Conservation (phyloP, 2,797 vertebrate species). For the Toxotes lorentzi region DNA sequence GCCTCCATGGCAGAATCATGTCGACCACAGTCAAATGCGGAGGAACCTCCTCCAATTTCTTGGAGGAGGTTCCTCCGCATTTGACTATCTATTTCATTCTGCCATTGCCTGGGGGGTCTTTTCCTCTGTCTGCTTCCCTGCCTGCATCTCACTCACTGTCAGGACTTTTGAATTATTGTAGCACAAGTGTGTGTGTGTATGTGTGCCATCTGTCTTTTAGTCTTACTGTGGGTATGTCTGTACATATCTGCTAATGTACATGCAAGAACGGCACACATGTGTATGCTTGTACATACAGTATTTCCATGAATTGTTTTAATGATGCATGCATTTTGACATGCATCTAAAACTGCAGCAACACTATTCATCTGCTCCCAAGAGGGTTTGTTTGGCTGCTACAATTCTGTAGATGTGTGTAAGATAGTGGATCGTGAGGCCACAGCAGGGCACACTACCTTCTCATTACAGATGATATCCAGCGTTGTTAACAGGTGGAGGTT, state of each 20-base stretch:
- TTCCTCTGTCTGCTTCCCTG: conserved; percentile 43
- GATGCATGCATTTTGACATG: conserved; percentile 20
- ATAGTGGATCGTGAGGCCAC: conserved; percentile 22
- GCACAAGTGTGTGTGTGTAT: not conserved
- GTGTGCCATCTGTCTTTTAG: conserved; percentile 1
- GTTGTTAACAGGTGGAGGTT: conserved; percentile 65
- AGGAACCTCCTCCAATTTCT: conserved; percentile 58
- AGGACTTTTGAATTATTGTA: conserved; percentile 42
- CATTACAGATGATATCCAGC: conserved; percentile 59
- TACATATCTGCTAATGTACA: conserved; percentile 8
- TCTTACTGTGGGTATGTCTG: conserved; percentile 1
- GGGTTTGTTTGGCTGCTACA: conserved; percentile 38
- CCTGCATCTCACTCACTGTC: conserved; percentile 53
- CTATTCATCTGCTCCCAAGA: not conserved
- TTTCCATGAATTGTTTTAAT: conserved; percentile 18
- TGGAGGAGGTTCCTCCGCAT: conserved; percentile 55
- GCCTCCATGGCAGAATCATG: conserved; percentile 30
- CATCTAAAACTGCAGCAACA: conserved; percentile 12
- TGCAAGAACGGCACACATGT: not conserved
- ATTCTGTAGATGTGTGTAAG: conserved; percentile 10
- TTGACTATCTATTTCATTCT: conserved; percentile 61
- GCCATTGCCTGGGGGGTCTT: conserved; percentile 43
- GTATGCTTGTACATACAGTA: not conserved
- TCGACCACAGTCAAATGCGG: no score
- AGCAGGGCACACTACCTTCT: conserved; percentile 32